A percentile compares a stretch with the other conserved stretches of the same genome.
phyloP scores from a whole-genome alignment of 1,140 invertebrate species.

The Meloidogyne hapla region DNA sequence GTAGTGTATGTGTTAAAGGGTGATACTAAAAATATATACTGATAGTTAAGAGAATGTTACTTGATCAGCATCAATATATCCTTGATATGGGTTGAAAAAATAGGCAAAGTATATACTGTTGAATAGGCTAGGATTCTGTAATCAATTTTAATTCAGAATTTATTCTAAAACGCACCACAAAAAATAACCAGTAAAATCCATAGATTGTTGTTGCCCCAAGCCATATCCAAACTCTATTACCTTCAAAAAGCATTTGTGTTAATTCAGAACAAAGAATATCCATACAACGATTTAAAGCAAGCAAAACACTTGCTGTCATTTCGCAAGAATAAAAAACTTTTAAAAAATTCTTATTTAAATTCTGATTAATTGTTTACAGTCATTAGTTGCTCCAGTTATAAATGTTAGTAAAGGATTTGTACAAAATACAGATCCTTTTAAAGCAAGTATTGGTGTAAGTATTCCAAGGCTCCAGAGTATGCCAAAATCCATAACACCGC shows the following conservation, averaged over 20 bases:
- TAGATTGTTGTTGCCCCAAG: neutral
- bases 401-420: neutral
- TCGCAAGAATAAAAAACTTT: conserved; percentile 10
- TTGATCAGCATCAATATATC: neutral
- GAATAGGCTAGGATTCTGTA: neutral
- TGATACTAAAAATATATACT: neutral
- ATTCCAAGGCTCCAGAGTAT: neutral
- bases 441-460: neutral
- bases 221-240: conserved; percentile 14
- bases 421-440: conserved; percentile 8
- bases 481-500: conserved; percentile 7
- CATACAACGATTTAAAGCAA: conserved; percentile 15
- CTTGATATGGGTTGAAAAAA: conserved; percentile 6
- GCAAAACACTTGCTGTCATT: neutral
- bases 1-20: neutral
- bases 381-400: neutral
- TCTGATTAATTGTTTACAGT: neutral
- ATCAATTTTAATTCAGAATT: too few relatives aligned
- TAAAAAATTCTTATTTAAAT: conserved; percentile 1
- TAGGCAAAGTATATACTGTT: neutral
- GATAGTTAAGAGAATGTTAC: neutral
- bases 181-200: conserved; percentile 5
- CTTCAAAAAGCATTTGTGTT: conserved; percentile 2
- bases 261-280: conserved; percentile 5
- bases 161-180: neutral